These are phyloP conservation scores for Drosophila anomalata DNA, from an alignment of 2,888 invertebrate species.

Conservation along the genomic window DNA sequence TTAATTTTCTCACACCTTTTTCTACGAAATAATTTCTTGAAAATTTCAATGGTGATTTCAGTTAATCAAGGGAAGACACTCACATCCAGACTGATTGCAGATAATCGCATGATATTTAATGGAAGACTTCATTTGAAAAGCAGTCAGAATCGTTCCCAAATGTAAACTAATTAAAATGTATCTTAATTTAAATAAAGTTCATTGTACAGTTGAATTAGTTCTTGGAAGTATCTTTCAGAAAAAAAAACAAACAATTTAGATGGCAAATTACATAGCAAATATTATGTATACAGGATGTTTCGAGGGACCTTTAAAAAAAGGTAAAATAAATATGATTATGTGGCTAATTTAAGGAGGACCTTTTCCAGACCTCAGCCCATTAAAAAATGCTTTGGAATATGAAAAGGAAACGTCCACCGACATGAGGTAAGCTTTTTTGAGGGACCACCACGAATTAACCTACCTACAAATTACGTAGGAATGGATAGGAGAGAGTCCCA, in stretches of 20 bases:
- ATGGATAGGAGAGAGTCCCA: conserved; percentile 52
- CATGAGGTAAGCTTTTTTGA: conserved; percentile 56
- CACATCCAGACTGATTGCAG: conserved; percentile 4
- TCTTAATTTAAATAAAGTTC: background rate
- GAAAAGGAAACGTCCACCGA: background rate
- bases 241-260: conserved; percentile 12
- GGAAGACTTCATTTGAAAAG: conserved; percentile 23
- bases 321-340: conserved; percentile 66
- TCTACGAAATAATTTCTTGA: conserved; percentile 75
- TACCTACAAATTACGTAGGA: conserved; percentile 67
- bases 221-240: background rate
- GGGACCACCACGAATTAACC: conserved; percentile 71
- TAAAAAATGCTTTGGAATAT: conserved; percentile 21
- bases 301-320: conserved; percentile 37
- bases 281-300: conserved; percentile 43
- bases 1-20: conserved; percentile 79
- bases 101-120: conserved; percentile 31
- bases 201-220: background rate
- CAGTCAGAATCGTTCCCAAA: background rate
- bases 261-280: conserved; percentile 54
- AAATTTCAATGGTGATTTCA: conserved; percentile 46
- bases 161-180: background rate
- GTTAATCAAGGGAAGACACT: conserved; percentile 23
- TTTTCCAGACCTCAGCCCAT: conserved; percentile 60
- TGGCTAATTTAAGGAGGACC: conserved; percentile 63